Percentiles rank a stretch among this genome's conserved stretches.
Conservation (phyloP, 2,797 vertebrate species). For the Lerista edwardsae region DNA sequence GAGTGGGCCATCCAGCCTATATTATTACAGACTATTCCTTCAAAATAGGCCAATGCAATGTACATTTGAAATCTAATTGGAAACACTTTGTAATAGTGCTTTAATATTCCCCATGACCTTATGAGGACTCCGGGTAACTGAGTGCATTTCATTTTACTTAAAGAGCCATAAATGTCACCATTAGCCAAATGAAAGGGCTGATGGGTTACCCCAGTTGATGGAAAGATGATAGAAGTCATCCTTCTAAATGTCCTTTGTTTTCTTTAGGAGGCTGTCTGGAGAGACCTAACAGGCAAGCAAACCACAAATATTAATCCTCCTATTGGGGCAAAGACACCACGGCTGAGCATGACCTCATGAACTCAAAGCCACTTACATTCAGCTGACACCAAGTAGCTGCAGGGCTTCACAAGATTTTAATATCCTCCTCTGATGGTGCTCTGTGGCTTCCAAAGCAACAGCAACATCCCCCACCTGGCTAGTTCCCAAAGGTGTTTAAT, state of each 20-base stretch:
- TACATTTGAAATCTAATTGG: not conserved
- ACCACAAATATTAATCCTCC: constrained; percentile 39
- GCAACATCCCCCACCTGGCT: not conserved
- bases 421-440: constrained; percentile 29
- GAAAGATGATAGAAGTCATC: constrained; percentile 11
- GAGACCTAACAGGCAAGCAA: constrained; percentile 60
- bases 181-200: not conserved
- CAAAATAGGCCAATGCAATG: not conserved
- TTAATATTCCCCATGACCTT: not conserved
- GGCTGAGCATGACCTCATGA: constrained; percentile 31
- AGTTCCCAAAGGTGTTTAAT: not conserved
- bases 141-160: constrained; percentile 19
- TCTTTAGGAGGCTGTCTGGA: constrained; percentile 39
- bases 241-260: constrained; percentile 3
- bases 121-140: constrained; percentile 10
- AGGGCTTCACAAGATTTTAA: constrained; percentile 22
- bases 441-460: constrained; percentile 11
- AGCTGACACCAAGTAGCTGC: not conserved
- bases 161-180: not conserved
- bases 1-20: not conserved
- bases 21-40: not conserved
- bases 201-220: not conserved
- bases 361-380: constrained; percentile 14
- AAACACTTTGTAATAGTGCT: not conserved
- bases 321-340: constrained; percentile 23